Conservation (phyloP, 2,888 invertebrate species). For the Apamea sordens region DNA sequence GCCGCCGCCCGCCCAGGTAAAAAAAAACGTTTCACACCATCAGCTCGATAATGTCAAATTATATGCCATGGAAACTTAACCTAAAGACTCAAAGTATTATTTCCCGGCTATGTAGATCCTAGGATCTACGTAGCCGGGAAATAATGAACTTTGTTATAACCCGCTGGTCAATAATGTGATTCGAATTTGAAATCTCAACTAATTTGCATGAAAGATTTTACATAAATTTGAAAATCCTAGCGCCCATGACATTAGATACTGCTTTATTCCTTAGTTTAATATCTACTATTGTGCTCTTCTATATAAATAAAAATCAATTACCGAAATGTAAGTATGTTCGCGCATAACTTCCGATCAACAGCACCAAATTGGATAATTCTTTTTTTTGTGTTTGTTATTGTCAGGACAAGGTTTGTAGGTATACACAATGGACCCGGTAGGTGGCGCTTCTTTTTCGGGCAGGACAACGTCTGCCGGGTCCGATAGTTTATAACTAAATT, state of each 20-base stretch:
- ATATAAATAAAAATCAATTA: too few relatives aligned
- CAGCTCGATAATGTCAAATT: background rate
- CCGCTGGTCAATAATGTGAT: background rate
- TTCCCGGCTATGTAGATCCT: too few relatives aligned
- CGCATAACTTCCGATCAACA: too few relatives aligned
- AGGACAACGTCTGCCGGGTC: too few relatives aligned
- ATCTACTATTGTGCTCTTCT: background rate
- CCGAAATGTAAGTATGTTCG: too few relatives aligned
- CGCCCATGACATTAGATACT: background rate
- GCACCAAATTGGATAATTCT: too few relatives aligned
- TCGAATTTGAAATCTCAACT: background rate
- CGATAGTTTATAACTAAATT: background rate
- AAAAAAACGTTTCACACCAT: background rate
- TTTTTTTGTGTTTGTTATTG: too few relatives aligned
- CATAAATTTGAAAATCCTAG: background rate
- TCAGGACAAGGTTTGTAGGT: too few relatives aligned
- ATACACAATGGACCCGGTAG: too few relatives aligned
- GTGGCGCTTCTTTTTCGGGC: too few relatives aligned
- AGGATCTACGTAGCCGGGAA: background rate
- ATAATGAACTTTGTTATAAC: background rate
- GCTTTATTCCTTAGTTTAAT: background rate
- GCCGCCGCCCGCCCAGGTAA: constrained; percentile 88
- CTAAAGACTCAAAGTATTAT: background rate
- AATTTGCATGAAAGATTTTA: too few relatives aligned
- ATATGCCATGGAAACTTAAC: background rate